Evolutionary conservation across 2,113 vertebrate genomes (phyloP).

Genomic region (Progne subis): DNA sequence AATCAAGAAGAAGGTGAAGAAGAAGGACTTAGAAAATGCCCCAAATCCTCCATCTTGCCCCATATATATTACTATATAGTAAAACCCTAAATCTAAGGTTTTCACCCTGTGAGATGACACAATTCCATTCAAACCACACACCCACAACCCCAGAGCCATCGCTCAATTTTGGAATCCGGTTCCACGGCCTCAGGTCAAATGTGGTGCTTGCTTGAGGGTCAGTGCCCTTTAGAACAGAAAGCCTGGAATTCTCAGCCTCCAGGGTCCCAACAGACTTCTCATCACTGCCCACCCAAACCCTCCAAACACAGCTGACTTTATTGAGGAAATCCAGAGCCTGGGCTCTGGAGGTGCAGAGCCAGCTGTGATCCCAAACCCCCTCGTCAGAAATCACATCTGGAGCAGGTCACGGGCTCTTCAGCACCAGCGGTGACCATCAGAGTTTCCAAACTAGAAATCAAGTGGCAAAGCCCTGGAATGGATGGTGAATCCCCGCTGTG

Average conservation of each 20-base stretch:
- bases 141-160: no score
- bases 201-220: no score
- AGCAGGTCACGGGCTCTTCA: background rate
- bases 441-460: background rate
- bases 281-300: background rate
- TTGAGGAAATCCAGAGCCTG: background rate
- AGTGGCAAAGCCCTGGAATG: background rate
- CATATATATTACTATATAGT: no score
- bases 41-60: no score
- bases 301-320: background rate
- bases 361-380: background rate
- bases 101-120: no score
- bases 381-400: background rate
- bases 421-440: background rate
- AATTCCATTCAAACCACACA: no score
- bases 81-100: no score
- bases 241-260: background rate
- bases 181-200: no score
- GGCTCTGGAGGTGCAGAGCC: background rate
- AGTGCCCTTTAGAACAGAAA: no score
- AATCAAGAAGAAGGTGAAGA: no score
- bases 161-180: no score
- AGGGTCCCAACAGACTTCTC: background rate
- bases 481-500: background rate
- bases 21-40: no score